A percentile compares a stretch with the other conserved stretches of the same genome.
These are phyloP conservation scores for Tyrophagus putrescentiae DNA, from an alignment of 1,140 invertebrate species.

Conservation along the genomic window DNA sequence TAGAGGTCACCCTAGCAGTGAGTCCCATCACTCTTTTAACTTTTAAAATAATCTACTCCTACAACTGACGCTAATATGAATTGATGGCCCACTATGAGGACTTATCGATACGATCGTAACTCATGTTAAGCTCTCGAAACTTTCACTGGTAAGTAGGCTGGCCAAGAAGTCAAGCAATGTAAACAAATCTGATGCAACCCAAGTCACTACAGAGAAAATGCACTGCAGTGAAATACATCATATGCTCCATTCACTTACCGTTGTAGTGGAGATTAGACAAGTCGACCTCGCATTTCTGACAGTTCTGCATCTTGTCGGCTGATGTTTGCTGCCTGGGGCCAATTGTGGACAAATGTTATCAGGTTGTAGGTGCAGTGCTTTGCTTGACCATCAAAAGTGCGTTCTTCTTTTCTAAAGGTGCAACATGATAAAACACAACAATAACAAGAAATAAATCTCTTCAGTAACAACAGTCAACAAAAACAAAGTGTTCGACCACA, in stretches of 20 bases:
- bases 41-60: too few species aligned
- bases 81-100: too few species aligned
- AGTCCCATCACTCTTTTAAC: too few species aligned
- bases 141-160: too few species aligned
- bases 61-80: too few species aligned
- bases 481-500: background rate
- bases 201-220: too few species aligned
- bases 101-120: too few species aligned
- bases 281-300: constrained; percentile 2
- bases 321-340: background rate
- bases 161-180: too few species aligned
- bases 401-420: background rate
- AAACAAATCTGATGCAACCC: too few species aligned
- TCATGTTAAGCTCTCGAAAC: too few species aligned
- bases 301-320: constrained; percentile 8
- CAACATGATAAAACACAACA: background rate
- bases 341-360: background rate
- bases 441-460: background rate
- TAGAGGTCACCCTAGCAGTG: too few species aligned
- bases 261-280: background rate
- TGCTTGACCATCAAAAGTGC: background rate
- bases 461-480: background rate
- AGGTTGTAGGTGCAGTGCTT: background rate
- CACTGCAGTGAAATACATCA: too few species aligned
- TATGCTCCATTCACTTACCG: background rate